A percentile compares a stretch with the other conserved stretches of the same genome.
These are phyloP conservation scores for Megaptera novaeangliae DNA, from an alignment of 2,113 vertebrate species.

Conservation along the genomic window DNA sequence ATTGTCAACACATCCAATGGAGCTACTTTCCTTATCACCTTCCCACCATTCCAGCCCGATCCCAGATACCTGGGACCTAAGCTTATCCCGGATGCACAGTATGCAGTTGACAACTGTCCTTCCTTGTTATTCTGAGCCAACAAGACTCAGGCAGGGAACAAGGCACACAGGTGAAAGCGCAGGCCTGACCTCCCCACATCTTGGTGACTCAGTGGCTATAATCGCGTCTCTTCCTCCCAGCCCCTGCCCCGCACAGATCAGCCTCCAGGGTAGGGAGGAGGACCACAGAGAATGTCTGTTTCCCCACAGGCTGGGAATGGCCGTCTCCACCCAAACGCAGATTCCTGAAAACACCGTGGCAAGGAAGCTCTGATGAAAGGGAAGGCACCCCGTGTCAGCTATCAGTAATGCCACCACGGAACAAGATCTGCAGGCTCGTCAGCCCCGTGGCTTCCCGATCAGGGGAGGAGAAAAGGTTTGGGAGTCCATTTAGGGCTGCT, in stretches of 20 bases:
- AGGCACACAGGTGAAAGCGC: neutral
- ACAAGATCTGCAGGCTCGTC: accelerated
- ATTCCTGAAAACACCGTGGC: neutral
- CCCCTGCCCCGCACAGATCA: neutral
- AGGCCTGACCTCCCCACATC: neutral
- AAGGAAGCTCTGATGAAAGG: accelerated
- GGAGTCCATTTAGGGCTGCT: too few relatives aligned
- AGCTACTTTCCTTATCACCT: too few relatives aligned
- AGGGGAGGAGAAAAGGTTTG: accelerated
- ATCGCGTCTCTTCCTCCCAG: accelerated
- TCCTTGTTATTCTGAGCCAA: neutral
- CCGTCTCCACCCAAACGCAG: neutral
- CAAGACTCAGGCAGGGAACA: neutral
- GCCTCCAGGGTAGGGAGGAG: neutral
- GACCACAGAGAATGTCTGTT: accelerated
- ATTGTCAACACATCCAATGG: neutral
- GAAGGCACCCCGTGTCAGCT: accelerated
- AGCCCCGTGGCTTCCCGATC: accelerated
- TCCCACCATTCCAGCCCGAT: too few relatives aligned
- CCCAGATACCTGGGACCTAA: neutral
- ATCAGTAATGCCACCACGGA: accelerated
- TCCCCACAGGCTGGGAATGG: accelerated
- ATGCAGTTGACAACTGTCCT: neutral
- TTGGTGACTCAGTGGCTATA: accelerated
- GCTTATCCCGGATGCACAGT: neutral